These are phyloP conservation scores for Lasioglossum villosulum DNA, from an alignment of 2,888 invertebrate genomes.

Conservation along the genomic window DNA sequence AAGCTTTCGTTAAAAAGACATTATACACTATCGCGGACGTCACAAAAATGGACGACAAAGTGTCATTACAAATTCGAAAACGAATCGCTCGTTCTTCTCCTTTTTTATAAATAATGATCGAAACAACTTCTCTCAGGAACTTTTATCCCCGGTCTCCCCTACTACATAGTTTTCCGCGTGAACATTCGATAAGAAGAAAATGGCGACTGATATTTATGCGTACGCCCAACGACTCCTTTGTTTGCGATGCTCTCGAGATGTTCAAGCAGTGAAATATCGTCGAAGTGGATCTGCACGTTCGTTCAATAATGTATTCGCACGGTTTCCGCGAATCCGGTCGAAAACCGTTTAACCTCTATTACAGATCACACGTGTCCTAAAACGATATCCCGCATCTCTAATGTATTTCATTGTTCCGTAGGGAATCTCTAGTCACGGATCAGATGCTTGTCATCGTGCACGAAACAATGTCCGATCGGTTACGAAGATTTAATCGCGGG, in stretches of 20 bases:
- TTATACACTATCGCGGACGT: no score
- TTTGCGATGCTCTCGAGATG: neutral
- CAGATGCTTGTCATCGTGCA: slow-evolving; percentile 41
- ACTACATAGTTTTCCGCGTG: neutral
- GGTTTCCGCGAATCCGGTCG: slow-evolving; percentile 10
- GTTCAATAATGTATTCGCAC: slow-evolving; percentile 1
- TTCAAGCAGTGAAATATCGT: neutral
- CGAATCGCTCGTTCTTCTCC: no score
- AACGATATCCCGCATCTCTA: slow-evolving; percentile 37
- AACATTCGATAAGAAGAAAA: neutral
- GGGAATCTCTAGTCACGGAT: slow-evolving; percentile 19
- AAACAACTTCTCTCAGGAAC: no score
- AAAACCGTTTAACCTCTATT: slow-evolving; percentile 27
- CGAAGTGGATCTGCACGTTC: neutral
- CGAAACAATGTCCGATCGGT: slow-evolving; percentile 51
- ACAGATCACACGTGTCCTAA: slow-evolving; percentile 37
- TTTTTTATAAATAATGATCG: no score
- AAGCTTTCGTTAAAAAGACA: no score
- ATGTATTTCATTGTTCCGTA: slow-evolving; percentile 29
- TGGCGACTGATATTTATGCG: neutral
- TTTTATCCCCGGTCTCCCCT: no score
- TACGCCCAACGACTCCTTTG: neutral
- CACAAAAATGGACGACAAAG: no score
- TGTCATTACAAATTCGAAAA: no score
- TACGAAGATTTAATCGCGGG: slow-evolving; percentile 54